Evolutionary conservation across 2,113 vertebrate genomes (phyloP).

Genomic region (Phocoena phocoena): DNA sequence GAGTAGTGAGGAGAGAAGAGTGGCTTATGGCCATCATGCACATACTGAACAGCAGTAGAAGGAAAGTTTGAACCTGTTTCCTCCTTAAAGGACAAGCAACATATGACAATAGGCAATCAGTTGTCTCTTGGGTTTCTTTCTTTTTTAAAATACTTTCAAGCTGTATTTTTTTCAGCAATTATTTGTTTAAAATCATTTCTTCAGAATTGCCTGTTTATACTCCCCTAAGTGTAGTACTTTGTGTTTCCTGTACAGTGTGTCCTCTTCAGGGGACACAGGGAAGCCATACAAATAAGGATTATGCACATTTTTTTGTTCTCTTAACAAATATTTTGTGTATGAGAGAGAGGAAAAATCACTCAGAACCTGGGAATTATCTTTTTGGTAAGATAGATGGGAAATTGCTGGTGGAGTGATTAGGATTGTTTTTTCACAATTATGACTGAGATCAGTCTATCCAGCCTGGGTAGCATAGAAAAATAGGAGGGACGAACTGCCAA

Average conservation of each 20-base stretch:
- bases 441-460: conserved; percentile 36
- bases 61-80: not conserved
- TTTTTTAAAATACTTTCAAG: not conserved
- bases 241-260: conserved; percentile 60
- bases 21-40: not conserved
- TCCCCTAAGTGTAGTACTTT: not conserved
- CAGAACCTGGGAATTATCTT: conserved; percentile 47
- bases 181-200: conserved; percentile 66
- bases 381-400: not conserved
- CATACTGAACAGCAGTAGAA: too few species aligned
- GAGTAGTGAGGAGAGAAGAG: not conserved
- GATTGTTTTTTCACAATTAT: conserved; percentile 22
- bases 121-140: not conserved
- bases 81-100: not conserved
- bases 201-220: conserved; percentile 50
- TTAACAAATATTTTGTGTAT: not conserved
- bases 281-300: conserved; percentile 28
- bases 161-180: conserved; percentile 51
- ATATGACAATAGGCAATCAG: not conserved
- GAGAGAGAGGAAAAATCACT: conserved; percentile 19
- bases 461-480: not conserved
- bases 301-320: conserved; percentile 60
- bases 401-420: conserved; percentile 4
- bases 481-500: not conserved
- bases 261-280: conserved; percentile 44